These are phyloP conservation scores for Oreohelix idahoensis DNA, from an alignment of 1,140 invertebrate species.

Conservation along the genomic window DNA sequence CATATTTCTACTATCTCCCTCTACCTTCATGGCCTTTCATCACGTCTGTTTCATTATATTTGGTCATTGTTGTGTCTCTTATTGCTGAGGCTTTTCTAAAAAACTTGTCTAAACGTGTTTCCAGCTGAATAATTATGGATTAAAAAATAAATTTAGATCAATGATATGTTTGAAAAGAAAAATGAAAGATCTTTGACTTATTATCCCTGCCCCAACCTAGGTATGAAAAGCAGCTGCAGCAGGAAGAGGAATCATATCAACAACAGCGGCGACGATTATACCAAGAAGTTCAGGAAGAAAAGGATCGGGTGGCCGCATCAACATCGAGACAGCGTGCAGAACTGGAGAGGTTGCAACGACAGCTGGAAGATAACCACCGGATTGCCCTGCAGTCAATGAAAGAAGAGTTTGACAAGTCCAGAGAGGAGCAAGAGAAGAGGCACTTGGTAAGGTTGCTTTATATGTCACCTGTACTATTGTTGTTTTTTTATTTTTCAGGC, in stretches of 20 bases:
- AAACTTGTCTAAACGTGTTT: no score
- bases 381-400: slow-evolving; percentile 69
- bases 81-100: no score
- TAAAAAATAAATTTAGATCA: no score
- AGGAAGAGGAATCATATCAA: slow-evolving; percentile 72
- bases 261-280: slow-evolving; percentile 70
- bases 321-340: slow-evolving; percentile 68
- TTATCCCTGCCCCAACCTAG: no score
- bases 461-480: no score
- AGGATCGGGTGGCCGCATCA: slow-evolving; percentile 67
- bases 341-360: slow-evolving; percentile 69
- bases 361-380: slow-evolving; percentile 70
- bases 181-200: no score
- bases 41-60: no score
- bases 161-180: no score
- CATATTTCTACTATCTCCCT: no score
- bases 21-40: no score
- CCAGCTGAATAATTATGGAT: no score
- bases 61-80: no score
- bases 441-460: slow-evolving; percentile 63
- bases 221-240: slow-evolving; percentile 73
- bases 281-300: slow-evolving; percentile 72
- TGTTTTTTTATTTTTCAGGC: neutral
- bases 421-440: slow-evolving; percentile 71
- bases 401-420: slow-evolving; percentile 69